A percentile compares a stretch with the other conserved stretches of the same genome.
These are phyloP conservation scores for Paratrypauchen microcephalus DNA, from an alignment of 2,797 vertebrate genomes.

Conservation along the genomic window DNA sequence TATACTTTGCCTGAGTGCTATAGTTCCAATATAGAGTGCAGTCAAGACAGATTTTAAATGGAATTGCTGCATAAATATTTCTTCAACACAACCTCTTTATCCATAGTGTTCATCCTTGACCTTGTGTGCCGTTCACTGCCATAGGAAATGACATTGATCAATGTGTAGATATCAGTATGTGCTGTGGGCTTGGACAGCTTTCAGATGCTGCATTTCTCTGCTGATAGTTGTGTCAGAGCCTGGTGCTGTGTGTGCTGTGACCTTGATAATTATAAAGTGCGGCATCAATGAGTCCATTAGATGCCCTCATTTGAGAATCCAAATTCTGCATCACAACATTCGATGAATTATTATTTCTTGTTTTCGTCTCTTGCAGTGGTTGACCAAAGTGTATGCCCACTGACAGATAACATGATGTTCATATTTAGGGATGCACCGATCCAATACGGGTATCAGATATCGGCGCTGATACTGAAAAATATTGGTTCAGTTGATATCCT, in stretches of 20 bases:
- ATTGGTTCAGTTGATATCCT: too few relatives aligned
- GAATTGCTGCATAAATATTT: neutral
- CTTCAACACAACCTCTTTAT: neutral
- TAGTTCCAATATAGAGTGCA: neutral
- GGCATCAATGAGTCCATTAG: neutral
- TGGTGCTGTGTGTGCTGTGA: conserved; percentile 9
- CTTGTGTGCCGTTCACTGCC: conserved; percentile 11
- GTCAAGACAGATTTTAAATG: neutral
- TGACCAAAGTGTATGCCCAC: neutral
- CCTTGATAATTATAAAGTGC: neutral
- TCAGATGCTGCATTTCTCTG: conserved; percentile 14
- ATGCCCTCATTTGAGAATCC: neutral
- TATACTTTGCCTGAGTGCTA: neutral
- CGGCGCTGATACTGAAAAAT: too few relatives aligned
- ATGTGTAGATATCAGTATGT: conserved; percentile 43
- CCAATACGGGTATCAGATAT: too few relatives aligned
- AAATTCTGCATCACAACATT: neutral
- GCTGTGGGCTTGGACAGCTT: conserved; percentile 15
- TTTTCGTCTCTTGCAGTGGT: neutral
- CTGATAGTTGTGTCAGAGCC: neutral
- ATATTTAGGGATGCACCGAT: too few relatives aligned
- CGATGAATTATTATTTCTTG: neutral
- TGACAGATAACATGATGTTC: too few relatives aligned
- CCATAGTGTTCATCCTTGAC: conserved; percentile 8
- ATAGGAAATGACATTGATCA: conserved; percentile 41